Percentiles rank a stretch among this genome's conserved stretches.
Evolutionary conservation across 2,797 vertebrate genomes (phyloP).

Genomic region (Coregonus ussuriensis): DNA sequence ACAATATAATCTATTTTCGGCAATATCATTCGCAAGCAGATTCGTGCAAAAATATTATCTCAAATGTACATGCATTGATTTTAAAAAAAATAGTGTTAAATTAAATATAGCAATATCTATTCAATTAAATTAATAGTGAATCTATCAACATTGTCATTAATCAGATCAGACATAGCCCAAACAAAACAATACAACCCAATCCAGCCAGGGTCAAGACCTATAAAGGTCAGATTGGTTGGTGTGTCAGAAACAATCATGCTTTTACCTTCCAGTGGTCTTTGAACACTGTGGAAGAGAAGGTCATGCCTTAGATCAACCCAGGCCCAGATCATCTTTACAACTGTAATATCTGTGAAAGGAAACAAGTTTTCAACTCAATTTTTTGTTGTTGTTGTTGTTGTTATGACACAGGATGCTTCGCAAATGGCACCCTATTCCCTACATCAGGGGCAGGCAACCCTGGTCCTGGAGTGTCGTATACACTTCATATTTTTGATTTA

Average conservation of each 20-base stretch:
- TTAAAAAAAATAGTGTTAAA: not conserved
- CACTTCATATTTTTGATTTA: too few relatives aligned
- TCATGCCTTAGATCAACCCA: constrained; percentile 1
- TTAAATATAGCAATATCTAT: not conserved
- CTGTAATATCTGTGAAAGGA: not conserved
- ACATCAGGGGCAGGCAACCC: not conserved
- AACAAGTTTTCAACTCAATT: not conserved
- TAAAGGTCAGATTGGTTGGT: constrained; percentile 38
- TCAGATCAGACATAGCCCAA: not conserved
- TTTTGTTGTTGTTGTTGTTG: not conserved
- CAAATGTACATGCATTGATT: too few relatives aligned
- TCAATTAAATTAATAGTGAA: not conserved
- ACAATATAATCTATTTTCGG: not conserved
- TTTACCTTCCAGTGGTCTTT: constrained; percentile 23
- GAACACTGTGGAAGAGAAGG: constrained; percentile 15
- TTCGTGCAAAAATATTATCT: too few relatives aligned
- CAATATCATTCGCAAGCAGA: too few relatives aligned
- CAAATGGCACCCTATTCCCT: not conserved
- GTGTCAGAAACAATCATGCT: constrained; percentile 35
- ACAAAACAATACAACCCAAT: not conserved
- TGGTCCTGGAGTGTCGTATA: too few relatives aligned
- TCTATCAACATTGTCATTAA: not conserved
- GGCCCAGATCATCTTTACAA: not conserved
- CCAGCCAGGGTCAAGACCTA: constrained; percentile 18
- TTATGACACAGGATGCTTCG: too few relatives aligned